Evolutionary conservation across 2,888 invertebrate genomes (phyloP).

Genomic region (Brachyptera risi): DNA sequence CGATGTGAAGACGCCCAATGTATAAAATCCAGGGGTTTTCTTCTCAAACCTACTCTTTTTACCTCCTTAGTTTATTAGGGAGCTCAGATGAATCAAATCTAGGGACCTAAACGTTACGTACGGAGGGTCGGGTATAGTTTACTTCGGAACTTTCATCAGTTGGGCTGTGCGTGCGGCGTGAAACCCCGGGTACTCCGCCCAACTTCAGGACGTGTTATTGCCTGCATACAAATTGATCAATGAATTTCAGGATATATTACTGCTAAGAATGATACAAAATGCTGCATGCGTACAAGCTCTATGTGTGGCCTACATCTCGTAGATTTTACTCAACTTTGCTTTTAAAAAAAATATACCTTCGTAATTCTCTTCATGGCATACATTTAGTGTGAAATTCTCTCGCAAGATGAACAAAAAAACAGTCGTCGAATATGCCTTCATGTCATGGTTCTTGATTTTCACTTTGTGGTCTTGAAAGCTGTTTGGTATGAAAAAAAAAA

Average conservation of each 20-base stretch:
- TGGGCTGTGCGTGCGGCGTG: background rate
- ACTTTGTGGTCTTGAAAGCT: background rate
- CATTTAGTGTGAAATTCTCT: background rate
- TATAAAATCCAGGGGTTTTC: no score
- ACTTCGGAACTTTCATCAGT: conserved; percentile 5
- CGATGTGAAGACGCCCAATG: no score
- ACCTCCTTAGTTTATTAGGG: no score
- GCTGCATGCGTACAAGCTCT: conserved; percentile 16
- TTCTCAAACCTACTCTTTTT: no score
- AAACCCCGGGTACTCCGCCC: background rate
- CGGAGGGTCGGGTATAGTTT: conserved; percentile 7
- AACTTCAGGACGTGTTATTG: background rate
- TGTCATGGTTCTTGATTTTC: background rate
- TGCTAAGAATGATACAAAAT: conserved; percentile 5
- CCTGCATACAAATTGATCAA: conserved; percentile 20
- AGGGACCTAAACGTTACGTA: background rate
- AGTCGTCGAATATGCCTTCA: background rate
- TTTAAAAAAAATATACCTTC: background rate
- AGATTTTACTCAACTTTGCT: conserved; percentile 14
- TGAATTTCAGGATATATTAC: conserved; percentile 15
- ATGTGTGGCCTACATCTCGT: background rate
- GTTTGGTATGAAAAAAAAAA: background rate
- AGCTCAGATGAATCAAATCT: conserved; percentile 11
- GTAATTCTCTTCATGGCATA: background rate
- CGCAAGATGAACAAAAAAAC: background rate